Evolutionary conservation across 2,797 vertebrate species (phyloP).

Genomic region (Chloroceryle inda): DNA sequence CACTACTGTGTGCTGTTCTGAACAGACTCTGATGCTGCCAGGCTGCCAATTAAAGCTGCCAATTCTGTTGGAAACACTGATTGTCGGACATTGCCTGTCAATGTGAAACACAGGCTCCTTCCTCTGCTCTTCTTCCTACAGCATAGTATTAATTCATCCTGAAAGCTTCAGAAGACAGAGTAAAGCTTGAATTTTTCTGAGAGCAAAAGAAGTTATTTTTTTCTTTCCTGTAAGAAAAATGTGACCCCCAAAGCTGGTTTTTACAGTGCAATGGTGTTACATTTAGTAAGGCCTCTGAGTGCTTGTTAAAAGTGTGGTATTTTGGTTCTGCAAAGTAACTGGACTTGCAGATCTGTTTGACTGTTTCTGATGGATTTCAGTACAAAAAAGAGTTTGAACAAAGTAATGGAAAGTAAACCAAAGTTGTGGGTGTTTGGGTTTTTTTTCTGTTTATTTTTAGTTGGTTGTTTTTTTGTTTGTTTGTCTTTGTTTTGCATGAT

Average conservation of each 20-base stretch:
- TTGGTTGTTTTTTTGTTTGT: too few species aligned
- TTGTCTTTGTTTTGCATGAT: too few species aligned
- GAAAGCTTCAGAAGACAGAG: not conserved
- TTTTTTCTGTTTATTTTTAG: not conserved
- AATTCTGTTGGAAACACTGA: not conserved
- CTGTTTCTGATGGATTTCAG: not conserved
- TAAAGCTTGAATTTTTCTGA: not conserved
- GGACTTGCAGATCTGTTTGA: not conserved
- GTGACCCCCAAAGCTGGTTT: not conserved
- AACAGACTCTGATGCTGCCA: not conserved
- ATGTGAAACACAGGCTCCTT: not conserved
- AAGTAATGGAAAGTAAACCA: not conserved
- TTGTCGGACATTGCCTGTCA: not conserved
- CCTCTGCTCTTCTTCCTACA: not conserved
- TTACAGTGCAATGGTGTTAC: not conserved
- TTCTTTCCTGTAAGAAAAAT: not conserved
- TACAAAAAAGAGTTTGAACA: not conserved
- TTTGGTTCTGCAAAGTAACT: not conserved
- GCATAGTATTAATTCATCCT: not conserved
- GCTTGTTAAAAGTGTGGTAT: not conserved
- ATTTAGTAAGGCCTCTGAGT: not conserved
- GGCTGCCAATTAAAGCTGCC: not conserved
- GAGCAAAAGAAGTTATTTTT: not conserved
- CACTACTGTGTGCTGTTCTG: fast-evolving
- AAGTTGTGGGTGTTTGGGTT: not conserved